Base-by-base conservation (phyloP, 2,113 vertebrate genomes). In the Vulpes vulpes region DNA sequence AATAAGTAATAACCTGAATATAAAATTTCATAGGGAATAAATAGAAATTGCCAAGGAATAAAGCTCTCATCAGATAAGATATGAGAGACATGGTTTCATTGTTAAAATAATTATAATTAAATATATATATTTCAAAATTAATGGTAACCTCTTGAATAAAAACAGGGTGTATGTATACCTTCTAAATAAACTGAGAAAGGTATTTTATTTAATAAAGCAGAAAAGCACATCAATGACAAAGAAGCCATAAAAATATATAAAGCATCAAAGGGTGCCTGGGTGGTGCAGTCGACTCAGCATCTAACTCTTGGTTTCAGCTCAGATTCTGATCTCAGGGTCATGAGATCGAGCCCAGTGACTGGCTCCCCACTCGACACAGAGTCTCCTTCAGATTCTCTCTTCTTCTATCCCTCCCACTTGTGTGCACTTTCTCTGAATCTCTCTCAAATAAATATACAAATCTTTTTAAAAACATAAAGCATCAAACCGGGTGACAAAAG, bases 1-100 rank as follows among this genome's bases (percentile, higher is more conserved):
- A 74, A 49, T 23, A 95, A 73, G 14, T 79, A 62, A 87, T 92
- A 38, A 76, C 43, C 27, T 93, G 25, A 79, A 91, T 64, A 82
- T 84, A 79, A 95, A 95, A 79, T 92, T 55, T 71, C 19, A 84
- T 35, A 57, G 17, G 51, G 62, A 83, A 67, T 93, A 65, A 64
- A 59, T 43, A 67, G 55, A 76, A 78, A 35, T 51, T 93, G 30
- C 20, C 25, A 78, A 89, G 49, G 25, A 94, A 83, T 87, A 81
- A 81, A 60, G 82, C 7, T 57, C 53, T 91, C 43, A 78, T 55
- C 23, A 89, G 43, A 16, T 32, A 89, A 4, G 27, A 59, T 35
- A 69, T 32, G 73, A 69, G 8, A 92, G 4, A 64, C 51, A 60
- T 57, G 8, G 10, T 14, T 35, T 73, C 51, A 59, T 12, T 85